phyloP scores from a whole-genome alignment of 1,140 invertebrate species.

The Zaprionus capensis region DNA sequence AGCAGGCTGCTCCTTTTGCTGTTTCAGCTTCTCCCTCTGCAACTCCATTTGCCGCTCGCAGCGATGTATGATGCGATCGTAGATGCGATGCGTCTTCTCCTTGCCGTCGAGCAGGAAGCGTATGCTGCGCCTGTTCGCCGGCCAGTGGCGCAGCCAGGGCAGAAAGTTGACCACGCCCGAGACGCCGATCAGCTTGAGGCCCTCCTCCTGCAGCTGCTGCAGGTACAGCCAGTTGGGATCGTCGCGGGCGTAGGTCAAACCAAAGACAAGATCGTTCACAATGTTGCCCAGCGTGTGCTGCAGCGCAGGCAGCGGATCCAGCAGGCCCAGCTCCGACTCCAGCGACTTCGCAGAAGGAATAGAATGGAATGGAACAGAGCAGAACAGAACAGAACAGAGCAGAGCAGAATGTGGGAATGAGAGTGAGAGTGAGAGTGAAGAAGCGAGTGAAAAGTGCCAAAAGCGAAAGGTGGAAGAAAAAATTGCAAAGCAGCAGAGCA shows the following conservation, averaged over 20 bases:
- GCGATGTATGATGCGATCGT: conserved; percentile 88
- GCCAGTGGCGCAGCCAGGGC: conserved; percentile 87
- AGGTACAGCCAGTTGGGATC: conserved; percentile 91
- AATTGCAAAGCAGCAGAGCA: conserved; percentile 18
- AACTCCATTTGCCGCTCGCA: conserved; percentile 43
- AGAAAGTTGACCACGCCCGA: conserved; percentile 93
- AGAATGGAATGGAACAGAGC: neutral
- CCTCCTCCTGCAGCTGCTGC: conserved; percentile 90
- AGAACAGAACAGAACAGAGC: conserved; percentile 5
- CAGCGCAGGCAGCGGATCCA: conserved; percentile 83
- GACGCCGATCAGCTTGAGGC: conserved; percentile 91
- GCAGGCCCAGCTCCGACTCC: conserved; percentile 30
- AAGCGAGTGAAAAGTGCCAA: conserved; percentile 35
- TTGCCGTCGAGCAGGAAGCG: conserved; percentile 88
- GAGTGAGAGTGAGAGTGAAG: conserved; percentile 25
- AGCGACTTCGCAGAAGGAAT: conserved; percentile 12
- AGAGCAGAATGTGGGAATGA: neutral
- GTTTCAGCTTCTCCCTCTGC: neutral
- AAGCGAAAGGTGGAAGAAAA: conserved; percentile 23
- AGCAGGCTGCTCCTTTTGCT: neutral
- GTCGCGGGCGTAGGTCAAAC: conserved; percentile 87
- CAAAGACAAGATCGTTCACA: conserved; percentile 91
- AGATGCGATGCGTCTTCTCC: conserved; percentile 89
- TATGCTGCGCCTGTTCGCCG: conserved; percentile 86
- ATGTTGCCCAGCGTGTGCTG: conserved; percentile 91